Percentiles rank a stretch among this genome's conserved stretches.
These are phyloP conservation scores for Tor tambroides DNA, from an alignment of 2,113 vertebrate species.

Conservation along the genomic window DNA sequence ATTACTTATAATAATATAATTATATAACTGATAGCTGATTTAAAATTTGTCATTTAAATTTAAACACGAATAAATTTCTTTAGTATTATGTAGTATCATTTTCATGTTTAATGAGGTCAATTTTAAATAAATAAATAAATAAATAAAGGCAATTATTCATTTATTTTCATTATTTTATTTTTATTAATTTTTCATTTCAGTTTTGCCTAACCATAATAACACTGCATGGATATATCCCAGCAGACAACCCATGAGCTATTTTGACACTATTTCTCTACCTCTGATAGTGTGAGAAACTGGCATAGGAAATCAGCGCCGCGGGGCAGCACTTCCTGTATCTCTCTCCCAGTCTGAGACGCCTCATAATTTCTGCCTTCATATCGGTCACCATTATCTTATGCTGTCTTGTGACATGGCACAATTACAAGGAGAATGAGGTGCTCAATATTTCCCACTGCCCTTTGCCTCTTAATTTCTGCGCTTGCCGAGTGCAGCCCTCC, in stretches of 20 bases:
- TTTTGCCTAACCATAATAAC: neutral
- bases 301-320: constrained; percentile 24
- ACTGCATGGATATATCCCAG: neutral
- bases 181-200: neutral
- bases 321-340: constrained; percentile 28
- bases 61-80: neutral
- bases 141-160: neutral
- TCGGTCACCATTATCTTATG: constrained; percentile 53
- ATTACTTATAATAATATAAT: too few relatives aligned
- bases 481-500: neutral
- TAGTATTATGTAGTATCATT: too few relatives aligned
- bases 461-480: constrained; percentile 53
- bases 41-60: neutral
- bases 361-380: constrained; percentile 42
- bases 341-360: constrained; percentile 7
- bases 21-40: too few relatives aligned
- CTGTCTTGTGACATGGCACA: constrained; percentile 54
- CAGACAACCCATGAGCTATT: constrained; percentile 34
- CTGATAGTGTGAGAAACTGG: constrained; percentile 33
- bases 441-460: constrained; percentile 45
- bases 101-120: neutral
- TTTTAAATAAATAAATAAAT: too few relatives aligned
- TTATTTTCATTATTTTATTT: neutral
- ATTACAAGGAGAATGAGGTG: constrained; percentile 55
- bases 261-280: constrained; percentile 33